Evolutionary conservation across 2,888 invertebrate species (phyloP).

Genomic region (Hofmannophila pseudospretella): DNA sequence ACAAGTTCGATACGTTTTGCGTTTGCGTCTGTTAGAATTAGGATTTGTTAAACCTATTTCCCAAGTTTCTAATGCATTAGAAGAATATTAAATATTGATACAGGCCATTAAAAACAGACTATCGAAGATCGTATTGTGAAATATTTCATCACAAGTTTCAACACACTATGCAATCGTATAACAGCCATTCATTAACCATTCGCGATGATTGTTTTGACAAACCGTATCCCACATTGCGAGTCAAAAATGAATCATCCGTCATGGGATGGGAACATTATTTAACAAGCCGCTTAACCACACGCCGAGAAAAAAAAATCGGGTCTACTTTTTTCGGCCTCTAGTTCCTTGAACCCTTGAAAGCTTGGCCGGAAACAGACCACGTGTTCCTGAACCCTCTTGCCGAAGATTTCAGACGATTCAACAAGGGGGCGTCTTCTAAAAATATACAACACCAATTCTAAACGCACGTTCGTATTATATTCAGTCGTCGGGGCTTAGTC

Average conservation of each 20-base stretch:
- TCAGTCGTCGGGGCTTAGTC: slow-evolving; percentile 38
- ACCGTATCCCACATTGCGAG: slow-evolving; percentile 11
- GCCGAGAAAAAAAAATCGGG: not conserved
- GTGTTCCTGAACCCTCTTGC: slow-evolving; percentile 23
- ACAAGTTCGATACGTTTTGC: too few species aligned
- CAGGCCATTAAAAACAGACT: too few species aligned
- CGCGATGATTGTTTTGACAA: slow-evolving; percentile 10
- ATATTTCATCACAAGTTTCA: not conserved
- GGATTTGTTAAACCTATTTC: too few species aligned
- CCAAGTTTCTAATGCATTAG: too few species aligned
- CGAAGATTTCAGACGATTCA: slow-evolving; percentile 18
- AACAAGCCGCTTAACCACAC: slow-evolving; percentile 6
- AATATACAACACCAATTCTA: slow-evolving; percentile 49
- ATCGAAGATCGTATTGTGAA: too few species aligned
- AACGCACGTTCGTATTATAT: slow-evolving; percentile 36
- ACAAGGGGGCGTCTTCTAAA: slow-evolving; percentile 75
- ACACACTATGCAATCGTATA: slow-evolving; percentile 7
- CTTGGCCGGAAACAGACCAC: slow-evolving; percentile 55
- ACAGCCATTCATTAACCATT: slow-evolving; percentile 11
- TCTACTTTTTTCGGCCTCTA: slow-evolving; percentile 11
- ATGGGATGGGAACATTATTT: slow-evolving; percentile 8
- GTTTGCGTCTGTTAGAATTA: too few species aligned
- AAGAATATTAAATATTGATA: too few species aligned
- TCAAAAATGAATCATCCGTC: slow-evolving; percentile 7
- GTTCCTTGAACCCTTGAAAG: slow-evolving; percentile 40